These are phyloP conservation scores for Cepphus grylle DNA, from an alignment of 2,113 vertebrate species.

Conservation along the genomic window DNA sequence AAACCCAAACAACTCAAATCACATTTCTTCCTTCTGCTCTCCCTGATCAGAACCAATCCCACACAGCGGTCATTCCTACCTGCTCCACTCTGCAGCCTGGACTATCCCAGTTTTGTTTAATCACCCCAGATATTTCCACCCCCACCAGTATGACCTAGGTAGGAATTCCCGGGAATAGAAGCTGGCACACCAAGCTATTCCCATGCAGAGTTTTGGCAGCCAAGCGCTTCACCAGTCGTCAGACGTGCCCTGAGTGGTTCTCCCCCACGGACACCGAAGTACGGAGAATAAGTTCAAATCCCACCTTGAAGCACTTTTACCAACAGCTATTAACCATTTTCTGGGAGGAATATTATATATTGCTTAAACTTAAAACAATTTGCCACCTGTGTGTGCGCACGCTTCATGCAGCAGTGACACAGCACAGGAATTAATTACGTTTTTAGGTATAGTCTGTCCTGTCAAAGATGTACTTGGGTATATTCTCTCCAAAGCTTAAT, in stretches of 20 bases:
- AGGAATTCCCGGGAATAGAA: not conserved
- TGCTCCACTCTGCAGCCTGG: not conserved
- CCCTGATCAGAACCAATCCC: not conserved
- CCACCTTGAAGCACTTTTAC: not conserved
- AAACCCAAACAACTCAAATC: not conserved
- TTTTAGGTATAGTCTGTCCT: not conserved
- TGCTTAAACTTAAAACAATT: not conserved
- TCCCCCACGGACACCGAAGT: accelerated
- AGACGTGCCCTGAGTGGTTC: not conserved
- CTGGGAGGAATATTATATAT: not conserved
- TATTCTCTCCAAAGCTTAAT: not conserved
- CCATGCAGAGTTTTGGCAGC: not conserved
- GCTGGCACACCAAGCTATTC: not conserved
- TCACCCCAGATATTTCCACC: not conserved
- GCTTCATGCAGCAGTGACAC: accelerated
- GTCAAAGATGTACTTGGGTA: not conserved
- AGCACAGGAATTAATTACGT: not conserved
- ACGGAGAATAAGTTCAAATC: not conserved
- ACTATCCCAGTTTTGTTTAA: not conserved
- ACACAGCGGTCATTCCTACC: accelerated
- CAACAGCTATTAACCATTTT: not conserved
- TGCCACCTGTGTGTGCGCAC: accelerated
- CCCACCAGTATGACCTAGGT: accelerated
- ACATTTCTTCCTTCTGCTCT: not conserved
- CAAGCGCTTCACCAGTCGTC: not conserved